A percentile compares a stretch with the other conserved stretches of the same genome.
Conservation (phyloP, 2,888 invertebrate species). For the Cerastis leucographa region DNA sequence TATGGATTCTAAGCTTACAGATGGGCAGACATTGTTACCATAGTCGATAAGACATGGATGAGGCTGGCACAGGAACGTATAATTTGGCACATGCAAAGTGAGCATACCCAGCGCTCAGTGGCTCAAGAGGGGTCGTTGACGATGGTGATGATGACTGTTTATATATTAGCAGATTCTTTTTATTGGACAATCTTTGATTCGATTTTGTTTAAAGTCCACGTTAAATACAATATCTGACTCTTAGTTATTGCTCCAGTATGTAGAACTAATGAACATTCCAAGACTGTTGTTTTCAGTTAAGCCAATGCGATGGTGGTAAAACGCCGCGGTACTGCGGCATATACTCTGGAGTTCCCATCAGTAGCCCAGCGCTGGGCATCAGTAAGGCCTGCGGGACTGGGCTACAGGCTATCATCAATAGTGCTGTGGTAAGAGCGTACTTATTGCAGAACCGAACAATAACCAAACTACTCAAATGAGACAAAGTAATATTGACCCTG, state of each 20-base stretch:
- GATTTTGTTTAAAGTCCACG: not conserved
- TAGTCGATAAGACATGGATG: not conserved
- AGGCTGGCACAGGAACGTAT: not conserved
- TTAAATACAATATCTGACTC: not conserved
- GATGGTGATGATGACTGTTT: not conserved
- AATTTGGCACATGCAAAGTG: not conserved
- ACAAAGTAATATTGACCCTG: not conserved
- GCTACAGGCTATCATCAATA: conserved; percentile 97
- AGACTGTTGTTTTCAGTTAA: conserved; percentile 86
- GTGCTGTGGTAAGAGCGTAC: conserved; percentile 92
- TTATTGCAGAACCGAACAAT: not conserved
- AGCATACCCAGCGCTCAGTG: not conserved
- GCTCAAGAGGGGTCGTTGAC: not conserved
- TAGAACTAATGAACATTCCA: not conserved
- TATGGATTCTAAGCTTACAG: not conserved
- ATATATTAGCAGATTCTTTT: not conserved
- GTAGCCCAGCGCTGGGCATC: conserved; percentile 96
- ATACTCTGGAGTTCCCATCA: conserved; percentile 95
- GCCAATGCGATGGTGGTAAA: conserved; percentile 96
- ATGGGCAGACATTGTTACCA: not conserved
- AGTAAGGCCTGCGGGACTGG: conserved; percentile 99
- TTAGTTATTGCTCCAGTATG: not conserved
- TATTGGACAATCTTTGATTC: not conserved
- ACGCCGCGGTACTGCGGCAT: conserved; percentile 96
- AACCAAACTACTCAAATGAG: not conserved